Base-by-base conservation (phyloP, 2,888 invertebrate species). In the Acleris sparsana region DNA sequence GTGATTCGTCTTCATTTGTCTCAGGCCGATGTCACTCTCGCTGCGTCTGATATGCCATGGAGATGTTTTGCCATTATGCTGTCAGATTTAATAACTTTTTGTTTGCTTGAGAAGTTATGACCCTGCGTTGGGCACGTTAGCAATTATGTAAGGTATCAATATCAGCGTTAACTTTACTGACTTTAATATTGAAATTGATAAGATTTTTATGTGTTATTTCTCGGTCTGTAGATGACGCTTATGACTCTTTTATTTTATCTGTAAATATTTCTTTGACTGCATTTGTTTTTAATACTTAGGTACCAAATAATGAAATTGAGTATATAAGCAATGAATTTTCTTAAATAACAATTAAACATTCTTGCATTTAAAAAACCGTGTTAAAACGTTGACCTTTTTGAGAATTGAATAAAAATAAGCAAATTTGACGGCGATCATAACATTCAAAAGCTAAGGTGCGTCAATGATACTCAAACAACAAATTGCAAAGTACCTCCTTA, bases 1-100 rank as follows among this genome's bases (percentile, higher is more conserved):
- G 71, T 75, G 71, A 79, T 80, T 78, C 70, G 69, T 74, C 72
- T 72, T 73, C 74, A 77, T 79, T 77, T 76, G 72, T 78, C 70
- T 49, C 56, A 59, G 25, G 11, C 55, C 57, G 62, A 29, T 62
- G 67, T 49, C 60, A 53, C 48, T 59, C 60, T 48, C 52, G 25
- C 57, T 20, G 58, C 44, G 63, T 49, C 20, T 60, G 55, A 64
- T 49, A 49, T 63, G 58, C 53, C 59, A 55, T 48, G 59, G 53
- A 60, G 65, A 65, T 65, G 55, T 65, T 51, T 20, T 57, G n/a
- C 25, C 49, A 65, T 65, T 65, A 65, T 22, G 49, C 44, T 51
- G 60, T 65, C 51, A 56, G 49, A 49, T 52, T 63, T 20, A 43
- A 60, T 57, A 22, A 49, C n/a, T 59, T 48, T 53, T 53, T 18